Evolutionary conservation across 2,113 vertebrate species (phyloP).

Genomic region (Sporophila hypoxantha): DNA sequence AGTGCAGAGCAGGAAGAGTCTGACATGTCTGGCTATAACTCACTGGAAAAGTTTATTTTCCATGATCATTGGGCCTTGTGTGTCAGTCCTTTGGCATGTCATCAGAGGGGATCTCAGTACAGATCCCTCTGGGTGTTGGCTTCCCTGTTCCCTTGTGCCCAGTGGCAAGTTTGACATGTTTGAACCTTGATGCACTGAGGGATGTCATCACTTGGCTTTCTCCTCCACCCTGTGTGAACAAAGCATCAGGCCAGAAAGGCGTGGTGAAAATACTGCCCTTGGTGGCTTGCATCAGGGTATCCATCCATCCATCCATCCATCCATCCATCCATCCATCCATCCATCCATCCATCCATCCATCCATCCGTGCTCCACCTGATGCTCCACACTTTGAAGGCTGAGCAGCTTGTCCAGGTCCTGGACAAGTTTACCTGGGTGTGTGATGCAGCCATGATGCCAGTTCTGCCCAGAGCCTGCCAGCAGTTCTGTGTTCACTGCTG

Average conservation of each 20-base stretch:
- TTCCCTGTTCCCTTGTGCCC: background rate
- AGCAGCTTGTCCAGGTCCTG: background rate
- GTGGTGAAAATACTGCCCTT: background rate
- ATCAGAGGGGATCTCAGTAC: background rate
- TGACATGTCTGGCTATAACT: background rate
- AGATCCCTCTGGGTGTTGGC: background rate
- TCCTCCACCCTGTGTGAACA: fast-evolving
- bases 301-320: background rate
- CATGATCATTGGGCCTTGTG: background rate
- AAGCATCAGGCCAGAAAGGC: background rate
- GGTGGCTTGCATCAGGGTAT: background rate
- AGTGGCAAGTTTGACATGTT: background rate
- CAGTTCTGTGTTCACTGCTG: background rate
- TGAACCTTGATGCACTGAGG: background rate
- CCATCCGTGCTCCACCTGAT: background rate
- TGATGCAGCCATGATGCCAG: background rate
- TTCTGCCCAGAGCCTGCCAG: background rate
- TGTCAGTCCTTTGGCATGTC: background rate
- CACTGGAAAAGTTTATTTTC: background rate
- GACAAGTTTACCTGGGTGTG: background rate
- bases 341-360: background rate
- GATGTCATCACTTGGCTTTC: background rate
- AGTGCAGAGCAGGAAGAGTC: background rate
- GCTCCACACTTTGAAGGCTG: background rate
- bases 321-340: background rate